Percentiles rank a stretch among this genome's conserved stretches.
phyloP scores from a whole-genome alignment of 1,140 invertebrate species.

The Oryctes rhinoceros region DNA sequence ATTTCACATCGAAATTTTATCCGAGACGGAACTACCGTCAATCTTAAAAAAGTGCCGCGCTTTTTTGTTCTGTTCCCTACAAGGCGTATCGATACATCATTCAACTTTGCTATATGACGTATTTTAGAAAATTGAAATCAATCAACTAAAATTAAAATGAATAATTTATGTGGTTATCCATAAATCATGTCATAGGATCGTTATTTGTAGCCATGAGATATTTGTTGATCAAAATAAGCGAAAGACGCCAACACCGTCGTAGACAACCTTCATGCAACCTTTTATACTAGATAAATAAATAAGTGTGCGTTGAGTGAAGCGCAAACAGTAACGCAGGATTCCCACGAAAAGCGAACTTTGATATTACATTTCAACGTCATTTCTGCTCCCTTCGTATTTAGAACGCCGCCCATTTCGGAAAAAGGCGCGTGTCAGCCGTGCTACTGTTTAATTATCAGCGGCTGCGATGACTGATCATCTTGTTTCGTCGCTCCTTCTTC shows the following conservation, averaged over 20 bases:
- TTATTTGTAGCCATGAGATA: not conserved
- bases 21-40: too few relatives aligned
- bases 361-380: not conserved
- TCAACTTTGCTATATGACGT: too few relatives aligned
- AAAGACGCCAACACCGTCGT: not conserved
- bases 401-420: slow-evolving; percentile 4
- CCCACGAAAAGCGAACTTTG: not conserved
- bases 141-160: too few relatives aligned
- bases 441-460: slow-evolving; percentile 20
- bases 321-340: slow-evolving; percentile 5
- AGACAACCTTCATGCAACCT: not conserved
- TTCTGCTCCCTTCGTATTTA: not conserved
- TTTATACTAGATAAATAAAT: not conserved
- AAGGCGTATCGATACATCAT: too few relatives aligned
- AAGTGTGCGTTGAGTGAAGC: not conserved
- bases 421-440: slow-evolving; percentile 15
- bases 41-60: too few relatives aligned
- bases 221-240: not conserved
- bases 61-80: too few relatives aligned
- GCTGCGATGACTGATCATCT: slow-evolving; percentile 7
- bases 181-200: not conserved
- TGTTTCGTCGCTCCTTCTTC: not conserved
- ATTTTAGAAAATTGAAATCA: too few relatives aligned
- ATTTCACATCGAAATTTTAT: too few relatives aligned
- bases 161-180: too few relatives aligned